Percentiles rank a stretch among this genome's conserved stretches.
These are phyloP conservation scores for Rhodinocichla rosea DNA, from an alignment of 2,113 vertebrate genomes.

Conservation along the genomic window DNA sequence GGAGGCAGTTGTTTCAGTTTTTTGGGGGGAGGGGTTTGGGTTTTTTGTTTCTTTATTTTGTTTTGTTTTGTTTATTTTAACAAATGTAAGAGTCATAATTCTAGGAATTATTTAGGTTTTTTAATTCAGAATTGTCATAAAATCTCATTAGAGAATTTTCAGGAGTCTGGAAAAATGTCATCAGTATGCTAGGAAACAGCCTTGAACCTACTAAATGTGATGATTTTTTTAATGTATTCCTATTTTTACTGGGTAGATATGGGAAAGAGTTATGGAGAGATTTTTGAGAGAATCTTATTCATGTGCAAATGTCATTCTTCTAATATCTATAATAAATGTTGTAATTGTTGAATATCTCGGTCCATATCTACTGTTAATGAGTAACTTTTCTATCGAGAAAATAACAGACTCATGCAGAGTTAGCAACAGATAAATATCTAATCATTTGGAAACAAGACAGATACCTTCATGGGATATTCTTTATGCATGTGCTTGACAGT, in stretches of 20 bases:
- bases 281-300: not conserved
- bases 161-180: not conserved
- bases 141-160: not conserved
- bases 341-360: not conserved
- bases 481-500: not conserved
- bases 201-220: not conserved
- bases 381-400: not conserved
- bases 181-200: not conserved
- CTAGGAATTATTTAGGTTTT: not conserved
- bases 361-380: not conserved
- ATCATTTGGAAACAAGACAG: not conserved
- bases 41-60: not conserved
- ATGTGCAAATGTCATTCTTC: not conserved
- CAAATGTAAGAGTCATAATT: not conserved
- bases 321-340: not conserved
- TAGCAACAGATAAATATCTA: not conserved
- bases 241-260: not conserved
- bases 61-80: not conserved
- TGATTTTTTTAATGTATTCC: not conserved
- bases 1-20: not conserved
- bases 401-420: not conserved
- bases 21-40: fast-evolving
- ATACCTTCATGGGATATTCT: not conserved
- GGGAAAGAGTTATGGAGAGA: not conserved
- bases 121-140: not conserved